phyloP scores from a whole-genome alignment of 2,113 vertebrate genomes.

The Hiodon alosoides region DNA sequence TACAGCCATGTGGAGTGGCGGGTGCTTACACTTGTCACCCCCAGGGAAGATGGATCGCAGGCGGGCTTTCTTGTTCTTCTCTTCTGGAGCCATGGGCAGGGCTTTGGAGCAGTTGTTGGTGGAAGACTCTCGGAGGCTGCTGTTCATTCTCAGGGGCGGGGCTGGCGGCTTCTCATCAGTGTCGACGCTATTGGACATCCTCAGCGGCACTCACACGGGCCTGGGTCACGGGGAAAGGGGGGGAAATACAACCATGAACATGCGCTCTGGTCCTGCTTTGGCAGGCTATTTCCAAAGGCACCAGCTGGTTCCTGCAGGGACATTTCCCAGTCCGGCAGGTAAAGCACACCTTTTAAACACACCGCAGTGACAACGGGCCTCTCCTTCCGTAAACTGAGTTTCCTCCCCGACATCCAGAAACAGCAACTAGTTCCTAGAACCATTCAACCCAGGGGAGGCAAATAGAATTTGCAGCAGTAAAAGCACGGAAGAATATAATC shows the following conservation, averaged over 20 bases:
- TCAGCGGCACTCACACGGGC: slow-evolving; percentile 82
- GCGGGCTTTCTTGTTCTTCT: slow-evolving; percentile 98
- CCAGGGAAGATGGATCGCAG: slow-evolving; percentile 98
- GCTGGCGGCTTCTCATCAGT: slow-evolving; percentile 98
- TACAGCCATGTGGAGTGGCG: background rate
- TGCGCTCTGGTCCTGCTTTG: background rate
- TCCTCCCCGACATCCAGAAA: background rate
- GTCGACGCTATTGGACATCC: slow-evolving; percentile 95
- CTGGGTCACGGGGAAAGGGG: slow-evolving; percentile 44
- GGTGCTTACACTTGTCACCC: slow-evolving; percentile 91
- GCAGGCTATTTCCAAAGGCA: too few relatives aligned
- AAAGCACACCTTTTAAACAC: too few relatives aligned
- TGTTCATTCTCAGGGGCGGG: slow-evolving; percentile 98
- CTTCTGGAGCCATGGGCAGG: slow-evolving; percentile 97
- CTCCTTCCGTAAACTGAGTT: too few relatives aligned
- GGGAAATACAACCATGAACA: slow-evolving; percentile 21
- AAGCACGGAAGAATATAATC: background rate
- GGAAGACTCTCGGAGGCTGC: slow-evolving; percentile 92
- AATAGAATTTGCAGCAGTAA: background rate
- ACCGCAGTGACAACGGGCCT: too few relatives aligned
- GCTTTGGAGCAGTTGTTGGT: slow-evolving; percentile 93
- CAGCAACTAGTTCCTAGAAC: background rate
- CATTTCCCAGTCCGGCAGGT: too few relatives aligned
- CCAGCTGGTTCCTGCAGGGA: too few relatives aligned
- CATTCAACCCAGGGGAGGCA: too few relatives aligned